Conservation (phyloP, 2,797 vertebrate species). For the Tolypeutes matacus region DNA sequence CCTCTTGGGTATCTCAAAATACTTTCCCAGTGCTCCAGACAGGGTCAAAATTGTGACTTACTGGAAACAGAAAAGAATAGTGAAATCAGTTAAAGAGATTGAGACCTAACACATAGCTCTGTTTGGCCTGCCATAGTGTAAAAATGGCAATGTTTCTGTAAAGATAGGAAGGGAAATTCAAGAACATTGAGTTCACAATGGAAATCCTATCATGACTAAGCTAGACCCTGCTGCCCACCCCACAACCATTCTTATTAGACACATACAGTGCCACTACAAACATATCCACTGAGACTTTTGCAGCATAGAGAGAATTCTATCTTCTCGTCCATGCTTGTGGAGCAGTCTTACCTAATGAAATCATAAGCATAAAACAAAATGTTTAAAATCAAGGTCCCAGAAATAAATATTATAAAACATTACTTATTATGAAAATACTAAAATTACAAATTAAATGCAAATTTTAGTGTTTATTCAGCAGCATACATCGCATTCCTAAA, state of each 20-base stretch:
- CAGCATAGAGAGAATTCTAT: background rate
- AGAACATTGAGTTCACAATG: background rate
- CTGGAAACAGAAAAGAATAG: background rate
- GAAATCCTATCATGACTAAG: background rate
- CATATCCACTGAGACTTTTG: background rate
- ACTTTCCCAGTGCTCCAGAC: background rate
- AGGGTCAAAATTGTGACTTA: background rate
- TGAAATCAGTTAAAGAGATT: background rate
- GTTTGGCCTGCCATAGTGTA: background rate
- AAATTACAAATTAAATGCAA: slow-evolving; percentile 57
- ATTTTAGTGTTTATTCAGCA: slow-evolving; percentile 21
- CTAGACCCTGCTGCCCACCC: background rate
- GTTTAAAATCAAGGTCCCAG: background rate
- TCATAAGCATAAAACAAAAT: background rate
- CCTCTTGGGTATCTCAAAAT: background rate
- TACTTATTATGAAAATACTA: slow-evolving; percentile 47
- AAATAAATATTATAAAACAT: slow-evolving; percentile 52
- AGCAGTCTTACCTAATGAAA: background rate
- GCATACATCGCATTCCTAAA: background rate
- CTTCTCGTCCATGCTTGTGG: background rate
- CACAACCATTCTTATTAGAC: background rate
- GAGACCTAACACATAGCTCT: background rate
- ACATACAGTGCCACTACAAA: background rate
- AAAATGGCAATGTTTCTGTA: slow-evolving; percentile 7
- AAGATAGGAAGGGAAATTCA: background rate